Evolutionary conservation across 2,113 vertebrate genomes (phyloP).

Genomic region (Percopsis transmontana): DNA sequence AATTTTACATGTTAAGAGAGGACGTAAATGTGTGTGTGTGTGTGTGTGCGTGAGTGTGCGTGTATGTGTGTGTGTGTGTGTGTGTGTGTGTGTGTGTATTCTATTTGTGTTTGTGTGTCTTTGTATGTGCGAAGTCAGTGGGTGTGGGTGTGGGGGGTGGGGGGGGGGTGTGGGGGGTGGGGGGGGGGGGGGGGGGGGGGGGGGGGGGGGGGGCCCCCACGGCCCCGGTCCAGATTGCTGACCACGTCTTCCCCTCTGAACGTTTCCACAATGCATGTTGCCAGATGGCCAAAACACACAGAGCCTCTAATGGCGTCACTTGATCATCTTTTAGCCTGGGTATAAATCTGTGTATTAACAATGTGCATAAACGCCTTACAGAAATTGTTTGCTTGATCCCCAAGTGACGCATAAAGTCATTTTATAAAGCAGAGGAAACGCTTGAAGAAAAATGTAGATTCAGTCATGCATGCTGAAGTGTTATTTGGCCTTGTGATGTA

Average conservation of each 20-base stretch:
- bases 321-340: constrained; percentile 55
- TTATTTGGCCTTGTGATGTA: background rate
- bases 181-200: constrained; percentile 23
- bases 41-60: background rate
- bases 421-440: constrained; percentile 40
- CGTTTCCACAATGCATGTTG: constrained; percentile 47
- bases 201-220: constrained; percentile 32
- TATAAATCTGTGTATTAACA: constrained; percentile 61
- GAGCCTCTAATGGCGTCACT: constrained; percentile 56
- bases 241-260: constrained; percentile 53
- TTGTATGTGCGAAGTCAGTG: constrained; percentile 15
- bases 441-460: constrained; percentile 38
- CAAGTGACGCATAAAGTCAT: constrained; percentile 39
- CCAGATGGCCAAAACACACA: constrained; percentile 62
- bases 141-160: background rate
- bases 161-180: constrained; percentile 2
- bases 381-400: constrained; percentile 42
- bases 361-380: constrained; percentile 37
- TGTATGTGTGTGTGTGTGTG: background rate
- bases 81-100: constrained; percentile 22
- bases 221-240: constrained; percentile 58
- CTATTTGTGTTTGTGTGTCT: constrained; percentile 13
- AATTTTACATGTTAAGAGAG: background rate
- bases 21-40: background rate
- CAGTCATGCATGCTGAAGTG: constrained; percentile 26